phyloP scores from a whole-genome alignment of 1,140 invertebrate genomes.

The Zaprionus tsacasi region DNA sequence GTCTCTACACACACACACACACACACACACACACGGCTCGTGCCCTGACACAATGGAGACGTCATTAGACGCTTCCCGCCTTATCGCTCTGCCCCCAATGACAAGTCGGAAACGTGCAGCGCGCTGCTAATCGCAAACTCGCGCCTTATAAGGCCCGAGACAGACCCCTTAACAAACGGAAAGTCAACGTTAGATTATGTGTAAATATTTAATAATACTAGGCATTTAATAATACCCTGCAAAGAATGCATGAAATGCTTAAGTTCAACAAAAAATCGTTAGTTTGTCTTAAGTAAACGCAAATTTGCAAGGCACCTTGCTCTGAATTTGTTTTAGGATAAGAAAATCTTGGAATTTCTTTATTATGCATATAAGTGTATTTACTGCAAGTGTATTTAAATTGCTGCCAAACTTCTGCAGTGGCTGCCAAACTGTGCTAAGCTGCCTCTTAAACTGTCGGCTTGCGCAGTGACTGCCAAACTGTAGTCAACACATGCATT shows the following conservation, averaged over 20 bases:
- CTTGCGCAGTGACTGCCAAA: no score
- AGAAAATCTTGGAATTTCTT: no score
- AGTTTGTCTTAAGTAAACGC: background rate
- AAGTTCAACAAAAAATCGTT: background rate
- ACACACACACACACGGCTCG: no score
- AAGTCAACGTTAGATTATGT: background rate
- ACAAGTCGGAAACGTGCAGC: constrained; percentile 3
- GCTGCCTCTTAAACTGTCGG: no score
- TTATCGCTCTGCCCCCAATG: constrained; percentile 3
- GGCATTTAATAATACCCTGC: background rate
- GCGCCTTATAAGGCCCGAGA: constrained; percentile 40
- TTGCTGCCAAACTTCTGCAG: no score
- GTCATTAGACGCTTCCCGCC: background rate
- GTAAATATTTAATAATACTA: background rate
- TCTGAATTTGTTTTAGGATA: background rate
- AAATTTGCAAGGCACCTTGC: background rate
- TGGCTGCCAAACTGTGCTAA: background rate
- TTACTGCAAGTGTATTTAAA: no score
- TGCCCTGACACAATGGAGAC: background rate
- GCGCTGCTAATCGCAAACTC: background rate
- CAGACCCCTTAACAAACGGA: background rate
- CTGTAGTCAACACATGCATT: no score
- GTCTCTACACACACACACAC: background rate
- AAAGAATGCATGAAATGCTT: background rate
- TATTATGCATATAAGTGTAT: no score